A percentile compares a stretch with the other conserved stretches of the same genome.
These are phyloP conservation scores for Gnathonemus longibarbis DNA, from an alignment of 2,113 vertebrate species.

Conservation along the genomic window DNA sequence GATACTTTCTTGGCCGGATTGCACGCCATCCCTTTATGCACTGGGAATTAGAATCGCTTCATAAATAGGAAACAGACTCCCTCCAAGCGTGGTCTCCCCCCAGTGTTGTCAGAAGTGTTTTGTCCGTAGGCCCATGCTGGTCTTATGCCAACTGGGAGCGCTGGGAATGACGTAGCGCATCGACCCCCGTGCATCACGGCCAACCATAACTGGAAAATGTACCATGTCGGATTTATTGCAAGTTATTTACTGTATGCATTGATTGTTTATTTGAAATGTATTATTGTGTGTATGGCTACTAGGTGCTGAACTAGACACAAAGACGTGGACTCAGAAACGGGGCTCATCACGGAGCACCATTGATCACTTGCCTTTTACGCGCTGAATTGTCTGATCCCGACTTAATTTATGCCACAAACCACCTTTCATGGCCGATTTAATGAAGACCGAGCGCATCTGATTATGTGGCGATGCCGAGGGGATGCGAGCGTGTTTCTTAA, in stretches of 20 bases:
- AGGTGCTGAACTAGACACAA: not conserved
- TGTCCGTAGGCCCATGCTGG: not conserved
- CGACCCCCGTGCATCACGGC: not conserved
- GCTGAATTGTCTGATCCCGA: not conserved
- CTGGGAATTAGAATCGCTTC: not conserved
- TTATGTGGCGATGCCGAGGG: not conserved
- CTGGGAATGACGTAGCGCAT: not conserved
- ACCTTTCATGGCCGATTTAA: not conserved
- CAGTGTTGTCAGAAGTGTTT: conserved; percentile 4
- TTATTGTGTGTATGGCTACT: not conserved
- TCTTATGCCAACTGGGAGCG: not conserved
- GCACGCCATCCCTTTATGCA: not conserved
- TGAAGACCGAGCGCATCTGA: conserved; percentile 1
- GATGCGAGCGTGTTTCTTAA: not conserved
- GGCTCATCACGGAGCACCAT: not conserved
- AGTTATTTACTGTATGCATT: not conserved
- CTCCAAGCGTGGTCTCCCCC: not conserved
- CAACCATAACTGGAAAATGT: not conserved
- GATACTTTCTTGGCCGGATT: not conserved
- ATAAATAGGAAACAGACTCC: not conserved
- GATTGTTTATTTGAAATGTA: not conserved
- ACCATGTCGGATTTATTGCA: not conserved
- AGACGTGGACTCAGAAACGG: not conserved
- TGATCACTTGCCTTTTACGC: not conserved
- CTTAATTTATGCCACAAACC: conserved; percentile 7